Percentiles rank a stretch among this genome's conserved stretches.
Evolutionary conservation across 2,888 invertebrate species (phyloP).

Genomic region (Lasioglossum marginatum): DNA sequence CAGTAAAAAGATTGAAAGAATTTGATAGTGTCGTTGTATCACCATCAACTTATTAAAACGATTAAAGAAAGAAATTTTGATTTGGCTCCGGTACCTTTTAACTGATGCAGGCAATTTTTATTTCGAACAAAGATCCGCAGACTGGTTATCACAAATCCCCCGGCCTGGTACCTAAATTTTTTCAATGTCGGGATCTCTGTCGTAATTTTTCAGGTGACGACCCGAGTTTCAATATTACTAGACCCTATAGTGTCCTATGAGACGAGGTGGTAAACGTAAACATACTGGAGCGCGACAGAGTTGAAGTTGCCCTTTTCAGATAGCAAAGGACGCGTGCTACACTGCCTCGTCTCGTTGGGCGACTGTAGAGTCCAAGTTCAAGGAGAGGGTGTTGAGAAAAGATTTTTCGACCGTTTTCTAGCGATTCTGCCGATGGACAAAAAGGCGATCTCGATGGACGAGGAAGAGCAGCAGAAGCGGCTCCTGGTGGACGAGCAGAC

Average conservation of each 20-base stretch:
- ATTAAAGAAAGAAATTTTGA: not conserved
- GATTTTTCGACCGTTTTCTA: constrained; percentile 52
- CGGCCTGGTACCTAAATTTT: too few species aligned
- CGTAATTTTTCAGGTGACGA: too few species aligned
- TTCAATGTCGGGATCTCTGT: too few species aligned
- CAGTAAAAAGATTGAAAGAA: too few species aligned
- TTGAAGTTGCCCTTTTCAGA: not conserved
- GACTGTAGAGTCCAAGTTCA: not conserved
- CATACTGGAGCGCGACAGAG: not conserved
- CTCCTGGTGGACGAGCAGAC: constrained; percentile 72
- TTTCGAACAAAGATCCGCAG: not conserved
- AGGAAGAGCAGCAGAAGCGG: constrained; percentile 76
- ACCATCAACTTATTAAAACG: not conserved
- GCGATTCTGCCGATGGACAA: constrained; percentile 80
- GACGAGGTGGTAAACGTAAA: too few species aligned
- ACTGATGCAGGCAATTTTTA: not conserved
- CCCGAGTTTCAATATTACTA: too few species aligned
- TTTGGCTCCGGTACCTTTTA: not conserved
- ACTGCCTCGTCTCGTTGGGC: too few species aligned
- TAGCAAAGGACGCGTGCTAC: too few species aligned
- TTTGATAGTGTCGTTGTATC: not conserved
- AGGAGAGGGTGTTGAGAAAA: not conserved
- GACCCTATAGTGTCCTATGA: too few species aligned
- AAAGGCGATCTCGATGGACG: constrained; percentile 74
- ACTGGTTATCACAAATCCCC: not conserved